Conservation (phyloP, 2,797 vertebrate genomes). For the Luscinia megarhynchos region DNA sequence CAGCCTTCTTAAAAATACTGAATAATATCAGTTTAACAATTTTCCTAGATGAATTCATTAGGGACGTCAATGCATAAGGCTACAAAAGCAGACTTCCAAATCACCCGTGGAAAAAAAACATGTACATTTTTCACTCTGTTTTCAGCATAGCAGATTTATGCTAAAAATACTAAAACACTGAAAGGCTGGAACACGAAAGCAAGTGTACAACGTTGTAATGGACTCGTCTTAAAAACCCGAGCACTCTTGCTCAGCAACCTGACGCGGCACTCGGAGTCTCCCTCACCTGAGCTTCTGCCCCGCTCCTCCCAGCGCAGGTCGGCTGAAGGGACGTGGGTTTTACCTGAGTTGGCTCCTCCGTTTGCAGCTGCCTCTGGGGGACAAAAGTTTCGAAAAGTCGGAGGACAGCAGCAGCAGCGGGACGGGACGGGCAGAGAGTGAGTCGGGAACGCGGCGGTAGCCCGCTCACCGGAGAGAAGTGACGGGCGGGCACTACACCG, state of each 20-base stretch:
- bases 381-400: slow-evolving; percentile 17
- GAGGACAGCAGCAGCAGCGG: background rate
- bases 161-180: accelerated
- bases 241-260: background rate
- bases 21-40: background rate
- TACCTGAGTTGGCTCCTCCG: slow-evolving; percentile 7
- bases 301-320: background rate
- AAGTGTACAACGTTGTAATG: accelerated
- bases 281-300: background rate
- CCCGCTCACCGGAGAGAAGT: background rate
- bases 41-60: background rate
- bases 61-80: background rate
- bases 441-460: background rate
- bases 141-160: background rate
- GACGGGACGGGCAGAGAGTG: background rate
- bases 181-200: background rate
- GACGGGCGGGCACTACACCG: background rate
- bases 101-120: background rate
- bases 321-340: background rate
- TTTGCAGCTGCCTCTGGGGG: background rate
- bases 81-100: background rate
- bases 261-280: background rate
- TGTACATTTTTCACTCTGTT: background rate
- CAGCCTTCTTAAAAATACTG: background rate
- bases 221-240: background rate